Base-by-base conservation (phyloP, 30 jellyfish, hydroid and myxozoan genomes). In the Pelagia noctiluca region DNA sequence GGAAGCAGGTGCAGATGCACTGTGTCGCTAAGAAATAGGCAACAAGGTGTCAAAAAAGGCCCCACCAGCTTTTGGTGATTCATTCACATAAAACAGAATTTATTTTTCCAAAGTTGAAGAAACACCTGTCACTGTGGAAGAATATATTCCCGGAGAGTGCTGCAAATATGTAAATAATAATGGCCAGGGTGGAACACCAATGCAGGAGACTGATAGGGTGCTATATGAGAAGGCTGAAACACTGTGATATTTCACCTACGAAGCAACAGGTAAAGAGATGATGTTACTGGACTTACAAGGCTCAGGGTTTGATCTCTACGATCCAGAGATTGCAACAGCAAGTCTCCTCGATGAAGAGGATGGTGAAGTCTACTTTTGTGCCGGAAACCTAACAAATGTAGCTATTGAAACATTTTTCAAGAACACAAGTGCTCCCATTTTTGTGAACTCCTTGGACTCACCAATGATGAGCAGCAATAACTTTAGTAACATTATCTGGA, bases 1-100 rank as follows among this genome's bases (percentile, higher is more conserved):
- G 71, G n/a, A n/a, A 68, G 32, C 85, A 73, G 52, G 85, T 37
- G 12, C 75, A 73, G 33, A 35, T 73, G 85, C 85, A 73, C 46
- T 12, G 50, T 47, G 85, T 28, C 23, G 85, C 74, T 8, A 71
- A 35, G 35, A 46, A 35, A 60, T n/a, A n/a, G 8, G 72, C 72
- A 10, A 60, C 10, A n/a, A 60, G 8, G 5, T 60, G 5, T 4
- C 21, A 5, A 10, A n/a, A 3, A 71, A 13, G 5, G 32, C 76
- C 48, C 49, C 50, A 2, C 11, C 3, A 22, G 4, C 3, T 19
- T 13, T 24, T 42, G 77, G 72, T 10, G 8, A n/a, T 22, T 73
- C 38, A 24, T 73, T 73, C 34, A 25, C 7, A 18, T 73, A 38
- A 21, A 37, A 46, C 35, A 50, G 47, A 12, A 47, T 28, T 8